Evolutionary conservation across 2,113 vertebrate genomes (phyloP).

Genomic region (Catharus bicknelli): DNA sequence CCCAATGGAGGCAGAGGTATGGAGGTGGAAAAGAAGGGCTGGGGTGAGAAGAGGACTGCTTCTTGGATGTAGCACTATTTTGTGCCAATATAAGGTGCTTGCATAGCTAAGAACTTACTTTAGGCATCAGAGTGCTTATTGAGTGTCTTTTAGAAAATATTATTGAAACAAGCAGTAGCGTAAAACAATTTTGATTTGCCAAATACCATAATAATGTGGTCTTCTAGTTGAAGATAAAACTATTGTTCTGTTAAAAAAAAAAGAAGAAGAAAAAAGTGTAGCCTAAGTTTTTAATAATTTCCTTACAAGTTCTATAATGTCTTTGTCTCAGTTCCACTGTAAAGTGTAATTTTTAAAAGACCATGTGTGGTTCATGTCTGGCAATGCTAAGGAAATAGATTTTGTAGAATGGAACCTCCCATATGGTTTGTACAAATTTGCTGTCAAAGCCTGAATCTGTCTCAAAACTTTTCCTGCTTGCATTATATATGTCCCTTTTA

Average conservation of each 20-base stretch:
- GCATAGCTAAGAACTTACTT: not conserved
- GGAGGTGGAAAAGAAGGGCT: not conserved
- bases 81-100: not conserved
- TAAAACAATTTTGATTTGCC: not conserved
- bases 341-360: not conserved
- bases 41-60: not conserved
- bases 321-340: not conserved
- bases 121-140: not conserved
- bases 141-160: not conserved
- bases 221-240: not conserved
- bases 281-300: rapidly evolving
- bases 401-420: not conserved
- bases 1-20: not conserved
- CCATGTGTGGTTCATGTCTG: not conserved
- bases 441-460: not conserved
- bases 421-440: not conserved
- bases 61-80: not conserved
- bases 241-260: not conserved
- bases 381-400: not conserved
- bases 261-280: not conserved
- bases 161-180: not conserved
- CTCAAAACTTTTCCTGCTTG: not conserved
- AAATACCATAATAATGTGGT: not conserved
- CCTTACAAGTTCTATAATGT: not conserved
- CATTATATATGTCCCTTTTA: not conserved